Evolutionary conservation across 2,888 invertebrate genomes (phyloP).

Genomic region (Achlya flavicornis): DNA sequence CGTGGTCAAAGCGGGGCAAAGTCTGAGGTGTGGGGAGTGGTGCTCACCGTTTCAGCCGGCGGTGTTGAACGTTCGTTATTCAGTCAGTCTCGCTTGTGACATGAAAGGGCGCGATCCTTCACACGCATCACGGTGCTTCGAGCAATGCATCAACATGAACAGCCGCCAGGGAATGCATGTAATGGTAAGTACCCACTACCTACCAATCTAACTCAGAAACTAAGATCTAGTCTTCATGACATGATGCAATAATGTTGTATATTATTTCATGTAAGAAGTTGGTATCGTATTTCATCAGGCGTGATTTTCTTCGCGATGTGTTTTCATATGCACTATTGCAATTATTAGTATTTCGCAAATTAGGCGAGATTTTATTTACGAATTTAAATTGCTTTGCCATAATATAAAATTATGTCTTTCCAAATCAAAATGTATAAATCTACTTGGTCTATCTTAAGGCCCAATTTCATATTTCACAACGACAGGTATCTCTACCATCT

Average conservation of each 20-base stretch:
- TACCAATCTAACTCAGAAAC: neutral
- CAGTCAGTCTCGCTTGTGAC: constrained; percentile 84
- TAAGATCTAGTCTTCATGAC: neutral
- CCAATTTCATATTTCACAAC: too few species aligned
- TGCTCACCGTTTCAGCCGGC: constrained; percentile 70
- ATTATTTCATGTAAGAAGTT: neutral
- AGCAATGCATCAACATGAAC: constrained; percentile 89
- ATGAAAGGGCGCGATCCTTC: constrained; percentile 83
- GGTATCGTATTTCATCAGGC: constrained; percentile 3
- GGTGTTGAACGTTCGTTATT: constrained; percentile 51
- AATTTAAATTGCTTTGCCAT: too few species aligned
- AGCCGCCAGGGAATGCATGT: constrained; percentile 84
- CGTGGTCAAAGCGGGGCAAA: constrained; percentile 18
- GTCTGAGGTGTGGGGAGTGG: constrained; percentile 46
- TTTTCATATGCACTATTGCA: neutral
- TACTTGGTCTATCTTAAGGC: too few species aligned
- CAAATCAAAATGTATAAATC: too few species aligned
- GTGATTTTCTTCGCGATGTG: neutral
- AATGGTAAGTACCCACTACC: constrained; percentile 67
- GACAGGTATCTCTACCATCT: too few species aligned
- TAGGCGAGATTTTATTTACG: too few species aligned
- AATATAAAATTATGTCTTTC: too few species aligned
- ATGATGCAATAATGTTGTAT: neutral
- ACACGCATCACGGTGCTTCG: constrained; percentile 84
- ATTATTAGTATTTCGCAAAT: neutral